Base-by-base conservation (phyloP, 1,140 invertebrate genomes). In the Centruroides sculpturatus region DNA sequence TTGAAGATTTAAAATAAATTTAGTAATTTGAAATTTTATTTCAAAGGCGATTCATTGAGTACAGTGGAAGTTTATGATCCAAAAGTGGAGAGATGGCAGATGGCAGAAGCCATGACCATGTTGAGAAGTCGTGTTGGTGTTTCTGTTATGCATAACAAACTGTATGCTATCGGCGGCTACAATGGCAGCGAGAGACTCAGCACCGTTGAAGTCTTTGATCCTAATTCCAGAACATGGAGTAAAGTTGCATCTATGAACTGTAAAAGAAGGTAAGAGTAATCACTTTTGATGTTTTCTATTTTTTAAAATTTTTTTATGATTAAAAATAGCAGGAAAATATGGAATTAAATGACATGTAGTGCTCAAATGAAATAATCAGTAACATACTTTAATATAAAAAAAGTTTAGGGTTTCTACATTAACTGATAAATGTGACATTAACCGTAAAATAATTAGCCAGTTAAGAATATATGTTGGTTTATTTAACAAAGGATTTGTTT, bases 21-120 rank as follows among this genome's bases (percentile, higher is more conserved):
- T 41, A 1, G 3, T 41, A 41, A 23, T 1, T 23, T 23, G 23
- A 23, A 0, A 23, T 23, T 23, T 2, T 53, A 63, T 55, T 51
- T 62, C 70, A 50, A 67, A 81, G 83, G 88, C 13, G 88, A 92
- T 72, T 90, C 87, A 0, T 74, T 92, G 5, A 87, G 85, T 67
- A 90, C 89, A 1, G 89, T 92, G 1, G 89, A 94, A 76, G 85
- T 85, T 52, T 92, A 82, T 73, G 85, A 92, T 76, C 87, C 89
- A 11, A 74, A 82, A 46, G 71, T 76, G 36, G 81, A 82, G 7
- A 76, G 80, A 60, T 93, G 90, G 90, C 77, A 81, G 69, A 78
- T 84, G 68, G 85, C 85, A 2, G 86, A 90, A 71, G 80, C 85
- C 6, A 92, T 93, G 89, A 86, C 81, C 8, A 92, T 89, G 75